Percentiles rank a stretch among this genome's conserved stretches.
phyloP scores from a whole-genome alignment of 64 coral and sea anemone species.

The Anthopleura sola region DNA sequence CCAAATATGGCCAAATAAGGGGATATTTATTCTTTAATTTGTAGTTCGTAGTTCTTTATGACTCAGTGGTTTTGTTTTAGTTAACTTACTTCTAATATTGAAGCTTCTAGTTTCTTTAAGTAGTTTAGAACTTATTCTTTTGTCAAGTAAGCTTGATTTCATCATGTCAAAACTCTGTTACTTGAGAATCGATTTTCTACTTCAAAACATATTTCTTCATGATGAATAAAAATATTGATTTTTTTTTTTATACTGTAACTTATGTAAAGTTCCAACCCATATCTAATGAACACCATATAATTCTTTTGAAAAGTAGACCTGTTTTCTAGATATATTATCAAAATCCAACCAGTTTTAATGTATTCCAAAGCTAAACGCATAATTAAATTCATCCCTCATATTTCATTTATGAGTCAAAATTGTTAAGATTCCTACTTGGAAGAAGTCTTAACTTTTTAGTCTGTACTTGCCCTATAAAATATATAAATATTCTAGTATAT shows the following conservation, averaged over 20 bases:
- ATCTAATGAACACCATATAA: neutral
- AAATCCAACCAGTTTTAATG: neutral
- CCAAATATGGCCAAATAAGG: slow-evolving; percentile 14
- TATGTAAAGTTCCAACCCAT: neutral
- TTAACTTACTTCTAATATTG: neutral
- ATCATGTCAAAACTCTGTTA: neutral
- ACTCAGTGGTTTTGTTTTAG: neutral
- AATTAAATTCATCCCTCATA: neutral
- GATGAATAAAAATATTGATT: neutral
- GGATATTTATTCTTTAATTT: neutral
- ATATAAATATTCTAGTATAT: neutral
- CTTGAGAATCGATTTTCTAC: neutral
- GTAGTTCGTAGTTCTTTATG: neutral
- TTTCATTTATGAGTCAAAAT: neutral
- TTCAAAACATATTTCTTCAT: neutral
- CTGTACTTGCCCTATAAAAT: neutral
- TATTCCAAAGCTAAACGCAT: neutral
- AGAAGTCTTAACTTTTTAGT: neutral
- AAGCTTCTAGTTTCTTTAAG: neutral
- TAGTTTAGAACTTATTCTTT: neutral
- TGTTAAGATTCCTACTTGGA: neutral
- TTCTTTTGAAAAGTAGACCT: neutral
- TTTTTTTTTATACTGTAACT: neutral
- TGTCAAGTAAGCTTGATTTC: neutral
- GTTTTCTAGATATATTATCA: neutral